Evolutionary conservation across 2,113 vertebrate species (phyloP), one percentile per base, ranked within the genome.

Genomic region (Lophotis ruficrista): DNA sequence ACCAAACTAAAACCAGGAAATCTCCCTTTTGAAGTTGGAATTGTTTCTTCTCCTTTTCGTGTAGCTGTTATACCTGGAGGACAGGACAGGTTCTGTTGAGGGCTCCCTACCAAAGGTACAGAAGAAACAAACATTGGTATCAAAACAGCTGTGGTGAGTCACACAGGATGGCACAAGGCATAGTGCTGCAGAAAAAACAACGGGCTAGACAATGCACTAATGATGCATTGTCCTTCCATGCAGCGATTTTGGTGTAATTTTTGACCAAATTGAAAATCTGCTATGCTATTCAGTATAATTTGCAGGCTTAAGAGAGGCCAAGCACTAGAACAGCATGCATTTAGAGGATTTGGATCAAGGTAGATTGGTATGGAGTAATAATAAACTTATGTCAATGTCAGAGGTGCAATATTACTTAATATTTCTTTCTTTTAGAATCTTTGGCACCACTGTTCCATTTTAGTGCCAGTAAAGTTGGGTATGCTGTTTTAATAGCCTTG

Each of bases 371-470:
- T 94, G 86, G 81, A 97, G 91, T 89, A 97, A 97, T 96, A 97
- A 97, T 97, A 97, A 96, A 89, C 84, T 90, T 77, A 85, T 91
- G 93, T 96, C 95, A 93, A 90, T 94, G 93, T 97, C 95, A 95
- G 91, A 96, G 83, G 87, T 94, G 93, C 89, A 94, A 51, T 91
- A 92, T 96, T 97, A 93, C 84, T 97, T 97, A 94, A 95, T 97
- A 97, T 97, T 97, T 97, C 94, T 97, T 97, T 95, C 92, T 96
- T 76, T 68, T 94, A 93, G 93, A 93, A 75, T 90, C 68, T 68
- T 93, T 98, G 97, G 96, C 96, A 97, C 66, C 65, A 87, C 35
- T 72, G 53, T 65, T 95, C 80, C 87, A 48, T 96, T 94, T 95
- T 91, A 94, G 73, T 97, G 97, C 96, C 97, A 96, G 83, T 93